Conservation (phyloP, 2,797 vertebrate species). For the Neosilurus mollespiculum region DNA sequence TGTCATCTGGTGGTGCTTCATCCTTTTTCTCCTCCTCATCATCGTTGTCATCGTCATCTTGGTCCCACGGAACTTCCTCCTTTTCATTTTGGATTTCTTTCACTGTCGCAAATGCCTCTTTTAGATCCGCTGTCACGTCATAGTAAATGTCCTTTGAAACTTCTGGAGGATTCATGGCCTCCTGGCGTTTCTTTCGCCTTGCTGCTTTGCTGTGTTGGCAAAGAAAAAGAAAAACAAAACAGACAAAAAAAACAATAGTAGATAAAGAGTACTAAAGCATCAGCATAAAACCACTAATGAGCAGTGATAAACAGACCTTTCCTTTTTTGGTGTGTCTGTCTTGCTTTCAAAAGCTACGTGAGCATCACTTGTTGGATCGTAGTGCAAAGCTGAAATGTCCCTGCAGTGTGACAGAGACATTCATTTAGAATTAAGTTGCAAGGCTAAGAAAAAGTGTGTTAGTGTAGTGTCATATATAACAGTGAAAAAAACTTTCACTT, state of each 20-base stretch:
- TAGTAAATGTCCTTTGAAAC: constrained; percentile 87
- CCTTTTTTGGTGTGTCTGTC: constrained; percentile 67
- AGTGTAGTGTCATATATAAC: not conserved
- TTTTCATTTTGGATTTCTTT: constrained; percentile 50
- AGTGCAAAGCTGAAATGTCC: constrained; percentile 84
- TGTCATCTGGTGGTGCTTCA: not conserved
- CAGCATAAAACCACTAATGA: not conserved
- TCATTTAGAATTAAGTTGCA: not conserved
- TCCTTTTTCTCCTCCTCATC: constrained; percentile 54
- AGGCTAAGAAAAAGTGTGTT: not conserved
- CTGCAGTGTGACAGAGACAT: constrained; percentile 61
- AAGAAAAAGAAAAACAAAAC: not conserved
- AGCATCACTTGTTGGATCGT: constrained; percentile 88
- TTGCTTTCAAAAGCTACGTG: constrained; percentile 85
- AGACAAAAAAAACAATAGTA: not conserved
- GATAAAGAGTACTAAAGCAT: not conserved
- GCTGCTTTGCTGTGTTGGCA: constrained; percentile 76
- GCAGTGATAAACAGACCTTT: constrained; percentile 75
- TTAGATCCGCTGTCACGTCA: constrained; percentile 79
- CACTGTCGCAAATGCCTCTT: constrained; percentile 76
- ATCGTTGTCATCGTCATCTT: constrained; percentile 56
- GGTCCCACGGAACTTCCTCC: constrained; percentile 61
- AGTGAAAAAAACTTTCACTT: not conserved
- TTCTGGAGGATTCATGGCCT: constrained; percentile 81
- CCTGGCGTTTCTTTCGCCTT: constrained; percentile 79